These are phyloP conservation scores for Sebastes trivittatus DNA, from an alignment of 2,797 vertebrate species.

Conservation along the genomic window DNA sequence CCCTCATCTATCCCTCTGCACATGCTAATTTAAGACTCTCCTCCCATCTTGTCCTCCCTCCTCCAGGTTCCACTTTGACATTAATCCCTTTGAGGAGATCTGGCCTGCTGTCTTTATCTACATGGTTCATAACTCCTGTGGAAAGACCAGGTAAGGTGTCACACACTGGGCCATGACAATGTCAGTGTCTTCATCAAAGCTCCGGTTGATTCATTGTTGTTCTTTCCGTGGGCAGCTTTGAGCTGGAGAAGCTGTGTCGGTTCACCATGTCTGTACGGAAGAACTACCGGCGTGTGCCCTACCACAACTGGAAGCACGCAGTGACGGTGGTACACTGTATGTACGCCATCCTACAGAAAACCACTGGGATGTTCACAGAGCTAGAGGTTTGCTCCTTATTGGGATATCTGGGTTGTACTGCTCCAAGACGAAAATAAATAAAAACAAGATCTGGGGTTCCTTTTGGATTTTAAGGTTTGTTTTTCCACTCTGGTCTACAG, in stretches of 20 bases:
- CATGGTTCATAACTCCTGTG: constrained; percentile 97
- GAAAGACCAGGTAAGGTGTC: constrained; percentile 88
- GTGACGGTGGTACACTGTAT: constrained; percentile 97
- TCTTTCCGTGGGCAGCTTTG: constrained; percentile 84
- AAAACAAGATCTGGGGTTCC: neutral
- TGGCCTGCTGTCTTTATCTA: constrained; percentile 98
- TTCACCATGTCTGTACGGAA: constrained; percentile 99
- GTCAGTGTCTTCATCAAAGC: neutral
- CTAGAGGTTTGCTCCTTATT: constrained; percentile 86
- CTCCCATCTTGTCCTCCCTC: neutral
- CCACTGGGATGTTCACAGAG: constrained; percentile 90
- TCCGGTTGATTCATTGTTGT: neutral
- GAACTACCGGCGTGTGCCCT: constrained; percentile 97
- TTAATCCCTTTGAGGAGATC: constrained; percentile 93
- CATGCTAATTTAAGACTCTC: constrained; percentile 36
- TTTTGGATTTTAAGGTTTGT: neutral
- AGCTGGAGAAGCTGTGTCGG: constrained; percentile 95
- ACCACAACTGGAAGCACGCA: constrained; percentile 99
- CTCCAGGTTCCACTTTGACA: constrained; percentile 96
- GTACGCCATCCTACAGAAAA: constrained; percentile 95
- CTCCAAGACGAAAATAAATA: neutral
- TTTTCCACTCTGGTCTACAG: constrained; percentile 71
- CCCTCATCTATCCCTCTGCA: constrained; percentile 23
- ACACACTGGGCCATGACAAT: neutral
- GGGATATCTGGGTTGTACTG: neutral